Conservation (phyloP, 1,140 invertebrate species). For the Lordiphosa stackelbergi region DNA sequence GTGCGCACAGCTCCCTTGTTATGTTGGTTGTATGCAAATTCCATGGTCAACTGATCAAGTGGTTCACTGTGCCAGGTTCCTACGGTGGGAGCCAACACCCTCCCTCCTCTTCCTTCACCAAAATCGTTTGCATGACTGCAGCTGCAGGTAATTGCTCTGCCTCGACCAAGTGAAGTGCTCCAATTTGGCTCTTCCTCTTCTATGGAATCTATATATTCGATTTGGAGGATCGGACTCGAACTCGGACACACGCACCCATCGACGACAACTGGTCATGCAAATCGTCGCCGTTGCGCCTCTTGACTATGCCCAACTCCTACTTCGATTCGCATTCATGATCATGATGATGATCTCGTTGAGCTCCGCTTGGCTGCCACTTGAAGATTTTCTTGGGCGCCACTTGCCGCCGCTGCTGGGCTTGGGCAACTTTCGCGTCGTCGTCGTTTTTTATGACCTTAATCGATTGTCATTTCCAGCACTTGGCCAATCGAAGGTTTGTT, state of each 20-base stretch:
- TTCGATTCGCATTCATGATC: slow-evolving; percentile 29
- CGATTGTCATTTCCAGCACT: slow-evolving; percentile 62
- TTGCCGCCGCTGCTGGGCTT: slow-evolving; percentile 30
- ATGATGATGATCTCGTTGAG: slow-evolving; percentile 4
- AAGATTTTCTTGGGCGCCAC: slow-evolving; percentile 47
- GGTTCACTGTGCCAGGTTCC: slow-evolving; percentile 55
- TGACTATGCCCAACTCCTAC: slow-evolving; percentile 29
- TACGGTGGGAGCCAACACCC: slow-evolving; percentile 16
- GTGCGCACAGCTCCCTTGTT: not conserved
- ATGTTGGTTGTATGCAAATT: slow-evolving; percentile 52
- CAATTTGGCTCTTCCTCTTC: slow-evolving; percentile 51
- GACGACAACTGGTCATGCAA: slow-evolving; percentile 64
- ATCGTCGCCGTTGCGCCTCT: slow-evolving; percentile 53
- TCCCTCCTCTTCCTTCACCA: slow-evolving; percentile 8
- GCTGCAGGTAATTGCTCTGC: slow-evolving; percentile 37
- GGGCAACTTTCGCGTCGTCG: slow-evolving; percentile 44
- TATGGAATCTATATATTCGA: slow-evolving; percentile 19
- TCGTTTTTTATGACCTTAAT: slow-evolving; percentile 54
- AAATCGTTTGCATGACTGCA: slow-evolving; percentile 55
- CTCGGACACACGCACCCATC: slow-evolving; percentile 51
- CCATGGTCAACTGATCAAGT: slow-evolving; percentile 65
- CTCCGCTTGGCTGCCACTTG: slow-evolving; percentile 27
- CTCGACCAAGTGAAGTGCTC: slow-evolving; percentile 38
- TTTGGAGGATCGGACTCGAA: slow-evolving; percentile 28
- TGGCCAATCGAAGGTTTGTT: slow-evolving; percentile 36